Base-by-base conservation (phyloP, 53 echinoderm and acorn worm species). In the Paelopatides confundens region DNA sequence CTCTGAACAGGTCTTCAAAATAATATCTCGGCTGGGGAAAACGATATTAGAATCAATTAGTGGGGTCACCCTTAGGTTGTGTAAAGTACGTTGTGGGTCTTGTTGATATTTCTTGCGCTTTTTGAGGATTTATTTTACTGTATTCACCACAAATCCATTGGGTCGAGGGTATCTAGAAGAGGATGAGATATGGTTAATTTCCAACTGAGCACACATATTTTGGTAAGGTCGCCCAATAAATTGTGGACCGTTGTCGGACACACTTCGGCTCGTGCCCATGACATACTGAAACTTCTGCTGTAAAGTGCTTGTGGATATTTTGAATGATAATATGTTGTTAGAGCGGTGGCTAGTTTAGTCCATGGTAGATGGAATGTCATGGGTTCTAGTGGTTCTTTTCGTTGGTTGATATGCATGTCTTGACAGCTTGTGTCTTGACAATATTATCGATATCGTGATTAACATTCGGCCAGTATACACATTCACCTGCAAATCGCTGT, bases 211-310 rank as follows among this genome's bases (percentile, higher is more conserved):
- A 48, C 91, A 91, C 87, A 94, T 91, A n/a, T 81, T 31, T 31
- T 89, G 82, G 68, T 77, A 89, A 17, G 88, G 88, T 65, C 48
- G 66, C 26, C 94, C 89, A 11, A 65, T 46, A 54, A 87, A 90
- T 66, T 92, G 95, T 30, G 90, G 81, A 33, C 95, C 90, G 36
- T 94, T 89, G 87, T 87, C 89, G 0, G 92, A 92, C 18, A 94
- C 4, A 94, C 89, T 29, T 88, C 86, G 15, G 33, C 84, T 71
- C 86, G 92, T 10, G 27, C 36, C 38, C 89, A 81, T 31, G 84
- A 66, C 31, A 83, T 10, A 66, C 90, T 76, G 58, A 88, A 85
- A 2, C 21, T 2, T 28, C 31, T 0, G 84, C 74, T 8, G 74
- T 50, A 24, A 51, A 12, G 62, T 23, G 35, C 31, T 1, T 84